Base-by-base conservation (phyloP, 2,113 vertebrate species). In the Rhinolophus sinicus region DNA sequence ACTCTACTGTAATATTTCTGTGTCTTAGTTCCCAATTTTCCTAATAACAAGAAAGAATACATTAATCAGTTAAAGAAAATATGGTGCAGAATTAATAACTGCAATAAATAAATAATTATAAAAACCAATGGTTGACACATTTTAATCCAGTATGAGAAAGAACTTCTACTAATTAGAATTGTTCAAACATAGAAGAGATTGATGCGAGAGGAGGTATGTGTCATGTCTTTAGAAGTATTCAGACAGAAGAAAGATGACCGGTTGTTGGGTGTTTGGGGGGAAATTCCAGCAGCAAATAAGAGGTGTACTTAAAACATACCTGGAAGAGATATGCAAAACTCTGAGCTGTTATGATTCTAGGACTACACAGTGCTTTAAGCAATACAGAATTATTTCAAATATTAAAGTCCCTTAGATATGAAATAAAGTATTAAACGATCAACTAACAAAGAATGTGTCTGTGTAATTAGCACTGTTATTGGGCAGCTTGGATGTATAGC, bases 331-430 rank as follows among this genome's bases (percentile, higher is more conserved):
- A 82, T 19, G 38, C 21, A 65, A 77, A 94, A n/a, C 16, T n/a
- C 54, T 77, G 30, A 84, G 75, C 75, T 52, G 1, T 33, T 88
- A 87, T 62, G 33, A 83, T 62, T 78, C n/a, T 93, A 90, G 56
- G 50, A 76, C 58, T 19, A 35, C 40, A 62, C 5, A 10, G 30
- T 64, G 8, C 50, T 84, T 81, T 76, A 87, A 93, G n/a, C 21
- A 77, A 44, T 30, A 93, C 3, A 75, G 64, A 67, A 80, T 94
- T 92, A 80, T 90, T 87, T 90, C 78, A 82, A 86, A 87, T 69
- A 75, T 95, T 95, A 50, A 90, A 87, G 24, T 97, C n/a, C 54
- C 6, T 85, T 85, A 65, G 60, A 72, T 67, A 84, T 75, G 21
- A 65, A 97, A 92, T 82, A 33, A 40, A 38, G 50, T 62, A 47